Percentiles rank a stretch among this genome's conserved stretches.
phyloP scores from a whole-genome alignment of 2,113 vertebrate species.

The Ciconia stormi region DNA sequence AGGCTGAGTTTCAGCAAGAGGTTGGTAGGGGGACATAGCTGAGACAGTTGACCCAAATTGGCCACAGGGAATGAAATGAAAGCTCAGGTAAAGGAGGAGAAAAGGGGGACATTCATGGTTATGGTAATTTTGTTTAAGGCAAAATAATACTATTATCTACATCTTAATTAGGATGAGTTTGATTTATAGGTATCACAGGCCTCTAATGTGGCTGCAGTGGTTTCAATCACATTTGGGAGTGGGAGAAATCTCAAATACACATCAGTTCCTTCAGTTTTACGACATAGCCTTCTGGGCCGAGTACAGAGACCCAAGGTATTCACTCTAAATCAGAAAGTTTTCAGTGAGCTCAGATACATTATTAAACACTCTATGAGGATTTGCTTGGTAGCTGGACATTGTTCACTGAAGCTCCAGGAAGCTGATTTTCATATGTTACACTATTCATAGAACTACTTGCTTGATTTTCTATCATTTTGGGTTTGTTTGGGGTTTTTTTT shows the following conservation, averaged over 20 bases:
- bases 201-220: background rate
- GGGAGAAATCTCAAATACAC: background rate
- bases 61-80: background rate
- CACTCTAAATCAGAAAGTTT: background rate
- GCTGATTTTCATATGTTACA: background rate
- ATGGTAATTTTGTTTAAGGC: background rate
- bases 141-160: background rate
- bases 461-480: background rate
- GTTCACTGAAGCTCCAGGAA: background rate
- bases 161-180: background rate
- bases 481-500: background rate
- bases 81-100: background rate
- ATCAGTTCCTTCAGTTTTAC: background rate
- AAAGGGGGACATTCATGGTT: background rate
- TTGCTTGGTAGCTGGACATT: background rate
- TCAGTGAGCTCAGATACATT: background rate
- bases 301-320: background rate
- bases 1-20: background rate
- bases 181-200: background rate
- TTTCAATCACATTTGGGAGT: background rate
- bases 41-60: background rate
- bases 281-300: background rate
- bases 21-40: rapidly evolving
- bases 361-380: background rate
- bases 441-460: background rate